Conservation (phyloP, 2,888 invertebrate species). For the Heliconius erato region DNA sequence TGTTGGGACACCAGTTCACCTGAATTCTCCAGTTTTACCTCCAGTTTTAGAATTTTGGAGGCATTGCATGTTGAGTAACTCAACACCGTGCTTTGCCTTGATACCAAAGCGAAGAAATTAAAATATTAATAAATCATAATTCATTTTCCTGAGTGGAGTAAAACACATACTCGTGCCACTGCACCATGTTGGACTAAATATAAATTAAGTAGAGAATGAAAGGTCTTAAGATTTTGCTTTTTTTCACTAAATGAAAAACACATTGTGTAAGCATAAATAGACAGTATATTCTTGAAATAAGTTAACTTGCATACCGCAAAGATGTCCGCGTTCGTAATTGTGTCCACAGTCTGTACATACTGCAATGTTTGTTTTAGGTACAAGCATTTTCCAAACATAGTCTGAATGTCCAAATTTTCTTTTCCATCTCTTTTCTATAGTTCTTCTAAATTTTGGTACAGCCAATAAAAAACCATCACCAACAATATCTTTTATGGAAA, state of each 20-base stretch:
- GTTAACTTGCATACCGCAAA: slow-evolving; percentile 91
- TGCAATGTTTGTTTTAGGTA: slow-evolving; percentile 90
- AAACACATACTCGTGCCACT: no score
- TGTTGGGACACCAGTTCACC: no score
- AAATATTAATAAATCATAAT: no score
- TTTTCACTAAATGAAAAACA: no score
- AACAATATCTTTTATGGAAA: slow-evolving; percentile 88
- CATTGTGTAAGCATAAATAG: neutral
- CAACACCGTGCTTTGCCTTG: no score
- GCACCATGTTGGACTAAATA: neutral
- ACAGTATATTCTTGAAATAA: neutral
- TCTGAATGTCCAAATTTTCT: slow-evolving; percentile 90
- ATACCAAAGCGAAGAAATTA: no score
- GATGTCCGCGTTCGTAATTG: slow-evolving; percentile 90
- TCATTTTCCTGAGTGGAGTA: no score
- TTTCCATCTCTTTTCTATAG: slow-evolving; percentile 90
- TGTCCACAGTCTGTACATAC: slow-evolving; percentile 94
- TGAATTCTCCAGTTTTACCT: no score
- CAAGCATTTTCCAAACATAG: slow-evolving; percentile 89
- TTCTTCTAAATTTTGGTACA: slow-evolving; percentile 92
- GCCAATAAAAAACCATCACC: slow-evolving; percentile 92
- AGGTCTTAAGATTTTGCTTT: no score
- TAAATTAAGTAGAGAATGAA: neutral
- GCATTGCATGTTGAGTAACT: no score
- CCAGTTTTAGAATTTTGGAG: no score